Conservation (phyloP, 2,888 invertebrate genomes). For the Ptycholaimellus sp. region DNA sequence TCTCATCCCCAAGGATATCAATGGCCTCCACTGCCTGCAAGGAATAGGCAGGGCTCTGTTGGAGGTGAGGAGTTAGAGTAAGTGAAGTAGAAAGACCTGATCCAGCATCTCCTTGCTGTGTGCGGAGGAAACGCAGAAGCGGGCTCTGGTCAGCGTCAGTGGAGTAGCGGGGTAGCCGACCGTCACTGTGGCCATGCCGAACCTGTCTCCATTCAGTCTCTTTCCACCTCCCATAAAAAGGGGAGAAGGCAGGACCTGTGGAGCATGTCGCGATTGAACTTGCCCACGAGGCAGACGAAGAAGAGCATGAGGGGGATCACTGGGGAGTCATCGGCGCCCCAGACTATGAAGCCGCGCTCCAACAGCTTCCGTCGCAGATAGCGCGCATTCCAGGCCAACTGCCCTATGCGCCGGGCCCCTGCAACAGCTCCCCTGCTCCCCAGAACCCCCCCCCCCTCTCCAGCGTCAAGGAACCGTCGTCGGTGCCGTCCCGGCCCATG, state of each 20-base stretch:
- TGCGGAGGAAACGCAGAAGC: conserved; percentile 76
- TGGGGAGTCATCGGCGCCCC: conserved; percentile 78
- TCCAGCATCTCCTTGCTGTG: conserved; percentile 78
- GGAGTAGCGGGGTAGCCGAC: conserved; percentile 82
- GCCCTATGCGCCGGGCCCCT: conserved; percentile 26
- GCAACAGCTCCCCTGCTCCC: conserved; percentile 7
- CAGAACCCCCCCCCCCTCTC: too few species aligned
- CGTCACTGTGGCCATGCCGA: conserved; percentile 61
- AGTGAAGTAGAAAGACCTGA: too few species aligned
- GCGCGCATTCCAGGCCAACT: conserved; percentile 29
- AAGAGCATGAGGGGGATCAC: conserved; percentile 86
- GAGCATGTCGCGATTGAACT: too few species aligned
- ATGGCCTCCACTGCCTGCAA: too few species aligned
- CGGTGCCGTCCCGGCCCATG: conserved; percentile 53
- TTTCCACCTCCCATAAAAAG: too few species aligned
- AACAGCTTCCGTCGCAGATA: conserved; percentile 38
- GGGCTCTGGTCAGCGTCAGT: conserved; percentile 32
- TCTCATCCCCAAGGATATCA: too few species aligned
- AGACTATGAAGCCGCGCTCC: conserved; percentile 68
- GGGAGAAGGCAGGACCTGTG: too few species aligned
- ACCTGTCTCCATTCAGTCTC: too few species aligned
- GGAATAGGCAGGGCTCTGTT: too few species aligned
- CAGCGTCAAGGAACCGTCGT: too few species aligned
- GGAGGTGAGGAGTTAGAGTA: too few species aligned
- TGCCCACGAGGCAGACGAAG: too few species aligned